These are phyloP conservation scores for Stenolophus ochropezus DNA, from an alignment of 2,888 invertebrate genomes.

Conservation along the genomic window DNA sequence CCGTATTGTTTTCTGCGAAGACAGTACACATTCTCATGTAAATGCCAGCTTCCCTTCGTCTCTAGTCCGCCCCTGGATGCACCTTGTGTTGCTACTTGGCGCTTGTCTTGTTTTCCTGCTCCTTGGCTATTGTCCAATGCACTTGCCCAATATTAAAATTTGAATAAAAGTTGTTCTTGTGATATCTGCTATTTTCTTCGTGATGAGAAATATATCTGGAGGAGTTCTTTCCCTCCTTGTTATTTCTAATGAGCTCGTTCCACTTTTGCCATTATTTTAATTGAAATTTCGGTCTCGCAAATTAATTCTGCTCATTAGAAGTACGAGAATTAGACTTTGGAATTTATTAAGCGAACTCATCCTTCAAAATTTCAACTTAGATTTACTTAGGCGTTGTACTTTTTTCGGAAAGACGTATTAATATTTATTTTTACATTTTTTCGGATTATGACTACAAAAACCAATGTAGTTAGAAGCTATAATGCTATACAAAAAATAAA, in stretches of 20 bases:
- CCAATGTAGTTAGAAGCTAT: too few species aligned
- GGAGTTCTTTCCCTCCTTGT: not conserved
- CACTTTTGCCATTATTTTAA: conserved; percentile 20
- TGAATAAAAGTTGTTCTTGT: conserved; percentile 48
- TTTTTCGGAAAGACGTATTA: too few species aligned
- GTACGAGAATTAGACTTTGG: not conserved
- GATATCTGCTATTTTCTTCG: conserved; percentile 29
- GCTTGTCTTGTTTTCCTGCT: conserved; percentile 39
- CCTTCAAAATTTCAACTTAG: not conserved
- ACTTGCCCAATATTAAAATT: conserved; percentile 57
- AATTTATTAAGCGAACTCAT: not conserved
- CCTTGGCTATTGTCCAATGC: conserved; percentile 58
- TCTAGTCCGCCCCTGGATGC: not conserved
- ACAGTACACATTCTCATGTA: not conserved
- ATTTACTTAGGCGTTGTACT: too few species aligned
- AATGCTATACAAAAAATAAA: too few species aligned
- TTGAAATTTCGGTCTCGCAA: conserved; percentile 22
- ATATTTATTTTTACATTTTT: too few species aligned
- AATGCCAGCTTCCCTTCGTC: not conserved
- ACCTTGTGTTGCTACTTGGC: conserved; percentile 28
- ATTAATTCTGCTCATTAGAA: conserved; percentile 4
- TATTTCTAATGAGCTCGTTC: conserved; percentile 17
- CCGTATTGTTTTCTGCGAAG: not conserved
- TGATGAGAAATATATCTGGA: conserved; percentile 44
- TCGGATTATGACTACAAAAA: too few species aligned